phyloP scores from a whole-genome alignment of 2,888 invertebrate species.

The Tachystola acroxantha region DNA sequence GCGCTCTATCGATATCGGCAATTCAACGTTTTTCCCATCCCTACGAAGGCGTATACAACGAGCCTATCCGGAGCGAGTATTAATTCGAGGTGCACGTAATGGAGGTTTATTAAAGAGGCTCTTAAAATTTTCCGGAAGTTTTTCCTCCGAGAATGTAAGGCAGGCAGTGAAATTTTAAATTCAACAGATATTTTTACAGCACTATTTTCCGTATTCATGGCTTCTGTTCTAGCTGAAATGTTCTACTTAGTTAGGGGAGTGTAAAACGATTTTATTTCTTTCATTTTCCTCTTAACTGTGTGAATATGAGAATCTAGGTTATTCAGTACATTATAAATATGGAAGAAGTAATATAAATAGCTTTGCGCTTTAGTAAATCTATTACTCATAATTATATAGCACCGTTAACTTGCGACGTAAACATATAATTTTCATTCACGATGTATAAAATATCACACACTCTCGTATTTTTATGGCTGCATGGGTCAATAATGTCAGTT shows the following conservation, averaged over 20 bases:
- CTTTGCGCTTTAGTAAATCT: no score
- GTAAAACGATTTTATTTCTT: no score
- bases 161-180: constrained; percentile 20
- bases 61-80: constrained; percentile 35
- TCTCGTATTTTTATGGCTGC: constrained; percentile 19
- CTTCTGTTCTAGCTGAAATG: background rate
- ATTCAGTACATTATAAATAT: no score
- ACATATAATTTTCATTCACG: constrained; percentile 20
- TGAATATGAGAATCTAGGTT: no score
- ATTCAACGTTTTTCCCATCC: constrained; percentile 16
- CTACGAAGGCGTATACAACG: constrained; percentile 18
- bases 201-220: background rate
- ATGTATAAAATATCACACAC: constrained; percentile 12
- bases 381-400: constrained; percentile 2
- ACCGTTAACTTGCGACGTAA: constrained; percentile 15
- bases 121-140: constrained; percentile 40
- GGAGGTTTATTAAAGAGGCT: constrained; percentile 53
- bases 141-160: constrained; percentile 23
- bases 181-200: constrained; percentile 4
- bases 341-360: no score
- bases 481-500: constrained; percentile 9
- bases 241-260: background rate
- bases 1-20: constrained; percentile 24
- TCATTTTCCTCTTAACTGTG: no score
- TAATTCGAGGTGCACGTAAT: constrained; percentile 48